phyloP scores from a whole-genome alignment of 1,140 invertebrate genomes.

The Apis florea region DNA sequence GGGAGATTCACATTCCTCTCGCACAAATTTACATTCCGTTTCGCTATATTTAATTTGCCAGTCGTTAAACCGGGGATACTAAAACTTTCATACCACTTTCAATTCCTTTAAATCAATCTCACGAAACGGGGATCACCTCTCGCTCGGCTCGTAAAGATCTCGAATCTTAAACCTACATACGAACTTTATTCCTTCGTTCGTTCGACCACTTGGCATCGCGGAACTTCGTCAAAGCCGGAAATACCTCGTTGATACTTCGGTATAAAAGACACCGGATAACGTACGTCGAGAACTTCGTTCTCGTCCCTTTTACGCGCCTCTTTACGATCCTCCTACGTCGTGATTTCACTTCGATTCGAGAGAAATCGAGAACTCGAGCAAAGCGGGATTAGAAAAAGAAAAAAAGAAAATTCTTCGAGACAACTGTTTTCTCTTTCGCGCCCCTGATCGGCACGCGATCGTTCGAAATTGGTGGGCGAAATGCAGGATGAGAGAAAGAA shows the following conservation, averaged over 20 bases:
- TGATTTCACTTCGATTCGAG: neutral
- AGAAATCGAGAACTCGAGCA: neutral
- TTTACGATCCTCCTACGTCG: neutral
- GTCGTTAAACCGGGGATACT: neutral
- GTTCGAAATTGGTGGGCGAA: neutral
- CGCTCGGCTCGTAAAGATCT: neutral
- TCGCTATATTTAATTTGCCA: neutral
- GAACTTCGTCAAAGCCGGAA: constrained; percentile 2
- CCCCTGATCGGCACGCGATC: constrained; percentile 20
- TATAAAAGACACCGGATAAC: constrained; percentile 13
- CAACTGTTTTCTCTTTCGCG: neutral
- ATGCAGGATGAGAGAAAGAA: constrained; percentile 2
- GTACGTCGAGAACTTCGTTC: constrained; percentile 11
- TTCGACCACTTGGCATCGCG: neutral
- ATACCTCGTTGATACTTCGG: neutral
- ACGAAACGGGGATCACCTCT: neutral
- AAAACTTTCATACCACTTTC: neutral
- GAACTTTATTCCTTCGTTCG: neutral
- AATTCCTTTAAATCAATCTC: neutral
- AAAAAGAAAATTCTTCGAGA: neutral
- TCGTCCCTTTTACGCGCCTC: too few relatives aligned
- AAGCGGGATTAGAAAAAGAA: neutral
- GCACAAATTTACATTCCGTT: neutral
- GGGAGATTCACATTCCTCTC: neutral
- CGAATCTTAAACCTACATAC: neutral